Evolutionary conservation across 2,113 vertebrate genomes (phyloP), one percentile per base, ranked within the genome.

Genomic region (Petrocephalus microphthalmus): DNA sequence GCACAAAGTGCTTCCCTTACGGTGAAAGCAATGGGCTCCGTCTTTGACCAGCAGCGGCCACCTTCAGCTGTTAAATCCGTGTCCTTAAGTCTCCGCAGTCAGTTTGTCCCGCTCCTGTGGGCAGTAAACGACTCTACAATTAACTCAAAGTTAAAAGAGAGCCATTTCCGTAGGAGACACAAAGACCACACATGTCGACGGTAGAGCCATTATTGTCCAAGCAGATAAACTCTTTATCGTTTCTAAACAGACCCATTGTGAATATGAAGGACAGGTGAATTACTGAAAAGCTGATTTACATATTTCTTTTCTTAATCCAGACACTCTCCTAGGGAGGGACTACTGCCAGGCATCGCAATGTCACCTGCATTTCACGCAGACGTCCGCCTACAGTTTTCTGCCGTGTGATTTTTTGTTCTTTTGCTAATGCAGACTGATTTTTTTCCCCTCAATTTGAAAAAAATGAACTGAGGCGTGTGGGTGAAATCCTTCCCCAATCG

Each of bases 111-210:
- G 42, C 71, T 5, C 33, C 71, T 78, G 29, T 78, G 71, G 33
- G 71, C 71, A 78, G 71, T 78, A 42, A 19, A 78, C 17, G 71
- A 78, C 71, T 78, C 71, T 78, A 78, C 71, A 78, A 78, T 78
- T 78, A 78, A 78, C 33, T 7, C 33, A 78, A 78, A 37, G 71
- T 42, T 78, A 78, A 78, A 78, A 78, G 71, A 78, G 71, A 78
- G 29, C 33, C 29, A 78, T 78, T 42, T 42, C 13, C 17, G 71
- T 19, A 17, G 71, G 33, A 78, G 33, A 5, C 71, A 19, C 13
- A 42, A 42, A 42, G 29, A 42, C 71, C 33, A 19, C 33, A 42
- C 29, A 78, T 42, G 71, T 78, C 71, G 37, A 4, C 17, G 5
- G 71, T 6, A 0, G 11, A 78, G 71, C 13, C 71, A 78, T 7